These are phyloP conservation scores for Rachycentron canadum DNA, from an alignment of 2,797 vertebrate species.

Conservation along the genomic window DNA sequence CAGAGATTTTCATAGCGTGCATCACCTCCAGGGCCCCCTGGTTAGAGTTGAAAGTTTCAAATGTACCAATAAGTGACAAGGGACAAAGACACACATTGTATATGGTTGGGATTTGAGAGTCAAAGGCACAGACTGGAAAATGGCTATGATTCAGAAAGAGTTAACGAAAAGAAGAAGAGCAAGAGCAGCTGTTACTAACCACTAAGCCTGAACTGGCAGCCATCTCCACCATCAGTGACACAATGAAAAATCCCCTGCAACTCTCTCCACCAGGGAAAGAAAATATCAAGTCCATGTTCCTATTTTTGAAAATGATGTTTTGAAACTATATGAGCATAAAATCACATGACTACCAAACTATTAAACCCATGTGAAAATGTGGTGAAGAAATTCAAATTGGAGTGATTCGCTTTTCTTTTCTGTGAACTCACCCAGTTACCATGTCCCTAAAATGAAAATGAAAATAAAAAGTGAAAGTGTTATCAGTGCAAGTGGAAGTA, in stretches of 20 bases:
- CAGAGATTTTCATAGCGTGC: slow-evolving; percentile 73
- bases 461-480: slow-evolving; percentile 11
- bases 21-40: slow-evolving; percentile 85
- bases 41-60: slow-evolving; percentile 45
- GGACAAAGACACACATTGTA: not conserved
- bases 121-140: not conserved
- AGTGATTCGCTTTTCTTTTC: not conserved
- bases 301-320: slow-evolving; percentile 64
- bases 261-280: slow-evolving; percentile 88
- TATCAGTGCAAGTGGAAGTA: not conserved
- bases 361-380: not conserved
- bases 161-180: slow-evolving; percentile 21
- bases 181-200: slow-evolving; percentile 74
- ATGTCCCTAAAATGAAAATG: slow-evolving; percentile 70
- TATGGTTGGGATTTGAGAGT: not conserved
- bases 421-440: slow-evolving; percentile 64
- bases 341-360: slow-evolving; percentile 9
- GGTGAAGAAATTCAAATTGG: slow-evolving; percentile 5
- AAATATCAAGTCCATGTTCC: slow-evolving; percentile 90
- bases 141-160: slow-evolving; percentile 18
- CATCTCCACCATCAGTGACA: slow-evolving; percentile 90
- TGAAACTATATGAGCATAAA: slow-evolving; percentile 3
- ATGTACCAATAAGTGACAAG: slow-evolving; percentile 13
- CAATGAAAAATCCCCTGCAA: slow-evolving; percentile 88
- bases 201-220: slow-evolving; percentile 89